phyloP scores from a whole-genome alignment of 2,113 vertebrate genomes.

The Phylloscopus whistleri region DNA sequence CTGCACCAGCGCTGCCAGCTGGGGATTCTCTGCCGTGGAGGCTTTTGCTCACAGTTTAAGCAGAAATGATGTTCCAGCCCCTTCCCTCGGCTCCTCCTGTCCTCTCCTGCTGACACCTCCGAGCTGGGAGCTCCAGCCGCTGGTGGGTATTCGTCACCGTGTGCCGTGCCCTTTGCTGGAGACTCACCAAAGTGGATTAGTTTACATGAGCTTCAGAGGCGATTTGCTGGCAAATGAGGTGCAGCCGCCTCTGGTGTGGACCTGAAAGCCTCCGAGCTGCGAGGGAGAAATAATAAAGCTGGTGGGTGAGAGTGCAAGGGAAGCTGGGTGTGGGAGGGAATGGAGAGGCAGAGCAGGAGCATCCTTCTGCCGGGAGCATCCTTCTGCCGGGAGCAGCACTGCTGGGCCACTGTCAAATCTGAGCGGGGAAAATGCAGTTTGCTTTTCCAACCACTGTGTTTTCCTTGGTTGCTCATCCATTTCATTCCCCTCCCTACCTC shows the following conservation, averaged over 20 bases:
- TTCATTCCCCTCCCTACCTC: not conserved
- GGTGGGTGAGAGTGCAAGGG: not conserved
- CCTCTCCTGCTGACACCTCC: not conserved
- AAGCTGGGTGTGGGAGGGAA: not conserved
- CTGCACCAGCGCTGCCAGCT: not conserved
- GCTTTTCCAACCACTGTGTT: not conserved
- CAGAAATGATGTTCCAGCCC: not conserved
- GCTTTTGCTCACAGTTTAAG: not conserved
- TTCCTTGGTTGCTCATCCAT: not conserved
- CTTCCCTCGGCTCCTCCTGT: not conserved
- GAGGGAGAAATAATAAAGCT: not conserved
- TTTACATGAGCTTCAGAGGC: not conserved
- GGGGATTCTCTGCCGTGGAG: not conserved
- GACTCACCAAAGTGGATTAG: not conserved
- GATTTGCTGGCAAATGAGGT: slow-evolving; percentile 27
- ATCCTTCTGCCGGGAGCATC: not conserved
- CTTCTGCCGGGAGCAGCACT: not conserved
- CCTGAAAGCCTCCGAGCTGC: not conserved
- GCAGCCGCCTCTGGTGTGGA: not conserved
- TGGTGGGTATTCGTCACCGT: accelerated
- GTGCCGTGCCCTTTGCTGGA: not conserved
- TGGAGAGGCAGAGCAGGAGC: not conserved
- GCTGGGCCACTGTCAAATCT: accelerated
- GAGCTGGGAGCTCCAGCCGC: not conserved
- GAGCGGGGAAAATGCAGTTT: not conserved